Base-by-base conservation (phyloP, 2,113 vertebrate genomes). In the Pterocles burchelli region DNA sequence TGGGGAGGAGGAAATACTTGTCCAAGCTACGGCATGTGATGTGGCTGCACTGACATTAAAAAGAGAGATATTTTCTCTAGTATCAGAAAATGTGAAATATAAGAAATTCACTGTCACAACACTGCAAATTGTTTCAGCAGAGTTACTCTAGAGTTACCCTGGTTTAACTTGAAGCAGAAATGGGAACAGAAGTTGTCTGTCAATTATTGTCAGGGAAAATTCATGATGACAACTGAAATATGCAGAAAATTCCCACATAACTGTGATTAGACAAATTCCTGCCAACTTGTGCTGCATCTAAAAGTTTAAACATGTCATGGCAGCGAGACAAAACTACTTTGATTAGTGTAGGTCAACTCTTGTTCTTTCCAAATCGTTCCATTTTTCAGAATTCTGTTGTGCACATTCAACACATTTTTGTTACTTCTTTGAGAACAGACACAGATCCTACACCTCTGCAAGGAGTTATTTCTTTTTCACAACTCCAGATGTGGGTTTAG, bases 151-250 rank as follows among this genome's bases (percentile, higher is more conserved):
- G 65, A 61, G n/a, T 52, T 57, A 78, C 33, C 10, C 25, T 13
- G 12, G 7, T 61, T 88, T 85, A 71, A 62, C 82, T 51, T 55
- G 45, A 85, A 52, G 62, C 45, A 88, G 48, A 63, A 75, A 84
- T 9, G 4, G 48, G 34, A 92, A 78, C 41, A 95, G 70, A 91
- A 91, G 38, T 21, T 88, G 66, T 34, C 71, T 88, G 78, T 75
- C 66, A 85, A 24, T 85, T 94, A 77, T 57, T 87, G 71, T 55
- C 57, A 81, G 33, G 58, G 41, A 68, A 94, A 72, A 85, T 16
- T 71, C n/a, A 38, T 11, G 17, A 59, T 61, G 71, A 74, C 2
- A 3, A 80, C 52, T 45, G 81, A 88, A 85, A 67, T 79, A 81
- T 2, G 2, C 33, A 68, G 49, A 81, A 89, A 91, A 82, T 65